Conservation (phyloP, 1,140 invertebrate species). For the Megathymus violae region DNA sequence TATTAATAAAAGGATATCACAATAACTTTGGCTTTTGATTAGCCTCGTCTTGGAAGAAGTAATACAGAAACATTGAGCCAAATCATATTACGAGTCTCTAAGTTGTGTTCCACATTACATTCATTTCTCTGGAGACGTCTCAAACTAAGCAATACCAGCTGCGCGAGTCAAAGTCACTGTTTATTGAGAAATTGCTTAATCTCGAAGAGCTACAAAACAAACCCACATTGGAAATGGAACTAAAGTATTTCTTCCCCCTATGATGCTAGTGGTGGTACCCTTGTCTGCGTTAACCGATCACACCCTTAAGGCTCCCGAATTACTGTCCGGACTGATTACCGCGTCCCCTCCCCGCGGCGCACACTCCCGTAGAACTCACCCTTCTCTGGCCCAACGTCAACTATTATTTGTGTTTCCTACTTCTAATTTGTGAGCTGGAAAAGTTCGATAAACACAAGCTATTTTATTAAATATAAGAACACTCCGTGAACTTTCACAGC, state of each 20-base stretch:
- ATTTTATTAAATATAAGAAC: slow-evolving; percentile 79
- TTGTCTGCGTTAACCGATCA: slow-evolving; percentile 77
- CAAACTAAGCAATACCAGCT: slow-evolving; percentile 72
- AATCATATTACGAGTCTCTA: slow-evolving; percentile 47
- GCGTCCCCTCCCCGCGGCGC: slow-evolving; percentile 45
- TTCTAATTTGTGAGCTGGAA: slow-evolving; percentile 77
- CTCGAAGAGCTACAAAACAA: slow-evolving; percentile 80
- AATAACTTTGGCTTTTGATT: slow-evolving; percentile 15
- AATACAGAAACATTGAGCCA: slow-evolving; percentile 27
- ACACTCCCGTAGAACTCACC: slow-evolving; percentile 44
- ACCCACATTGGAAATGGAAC: slow-evolving; percentile 79
- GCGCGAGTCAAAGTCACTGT: slow-evolving; percentile 64
- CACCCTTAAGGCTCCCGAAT: slow-evolving; percentile 79
- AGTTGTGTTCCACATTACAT: slow-evolving; percentile 67
- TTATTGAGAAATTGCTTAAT: slow-evolving; percentile 80
- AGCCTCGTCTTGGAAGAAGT: slow-evolving; percentile 11
- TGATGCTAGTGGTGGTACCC: slow-evolving; percentile 74
- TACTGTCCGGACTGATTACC: slow-evolving; percentile 79
- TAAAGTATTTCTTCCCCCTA: slow-evolving; percentile 80
- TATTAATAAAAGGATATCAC: slow-evolving; percentile 6
- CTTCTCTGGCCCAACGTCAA: slow-evolving; percentile 65
- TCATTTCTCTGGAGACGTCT: slow-evolving; percentile 74
- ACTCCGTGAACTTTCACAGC: slow-evolving; percentile 68
- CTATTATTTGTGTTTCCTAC: slow-evolving; percentile 81
- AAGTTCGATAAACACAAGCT: slow-evolving; percentile 75